Conservation (phyloP, 2,888 invertebrate genomes). For the Desoria tigrina region DNA sequence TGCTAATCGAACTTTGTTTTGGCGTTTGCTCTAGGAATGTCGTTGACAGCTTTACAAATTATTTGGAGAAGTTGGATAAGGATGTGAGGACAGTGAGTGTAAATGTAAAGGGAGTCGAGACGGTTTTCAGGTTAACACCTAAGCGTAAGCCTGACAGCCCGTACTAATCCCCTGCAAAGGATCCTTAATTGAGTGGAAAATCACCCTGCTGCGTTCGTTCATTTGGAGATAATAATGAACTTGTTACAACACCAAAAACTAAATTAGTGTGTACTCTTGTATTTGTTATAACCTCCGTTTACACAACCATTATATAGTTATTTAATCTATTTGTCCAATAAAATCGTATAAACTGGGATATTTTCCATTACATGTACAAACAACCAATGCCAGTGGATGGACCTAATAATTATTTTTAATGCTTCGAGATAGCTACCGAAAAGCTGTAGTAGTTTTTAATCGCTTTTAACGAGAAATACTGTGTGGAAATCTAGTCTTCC, state of each 20-base stretch:
- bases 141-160: slow-evolving; percentile 39
- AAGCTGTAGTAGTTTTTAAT: too few species aligned
- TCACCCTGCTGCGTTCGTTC: slow-evolving; percentile 13
- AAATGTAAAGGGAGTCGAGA: slow-evolving; percentile 53
- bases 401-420: too few species aligned
- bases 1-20: too few species aligned
- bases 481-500: too few species aligned
- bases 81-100: slow-evolving; percentile 52
- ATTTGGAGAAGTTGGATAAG: slow-evolving; percentile 52
- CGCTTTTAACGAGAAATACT: too few species aligned
- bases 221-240: slow-evolving; percentile 2
- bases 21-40: slow-evolving; percentile 32
- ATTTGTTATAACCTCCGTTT: too few species aligned
- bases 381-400: too few species aligned
- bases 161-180: slow-evolving; percentile 1
- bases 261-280: slow-evolving; percentile 8
- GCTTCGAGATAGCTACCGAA: too few species aligned
- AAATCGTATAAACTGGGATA: slow-evolving; percentile 2
- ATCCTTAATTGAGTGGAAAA: slow-evolving; percentile 18
- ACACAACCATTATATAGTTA: neutral
- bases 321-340: slow-evolving; percentile 10
- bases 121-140: slow-evolving; percentile 51
- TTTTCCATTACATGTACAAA: too few species aligned
- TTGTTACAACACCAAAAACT: slow-evolving; percentile 18
- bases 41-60: slow-evolving; percentile 51